Percentiles rank a stretch among this genome's conserved stretches.
These are phyloP conservation scores for Lithobates pipiens DNA, from an alignment of 2,797 vertebrate species.

Conservation along the genomic window DNA sequence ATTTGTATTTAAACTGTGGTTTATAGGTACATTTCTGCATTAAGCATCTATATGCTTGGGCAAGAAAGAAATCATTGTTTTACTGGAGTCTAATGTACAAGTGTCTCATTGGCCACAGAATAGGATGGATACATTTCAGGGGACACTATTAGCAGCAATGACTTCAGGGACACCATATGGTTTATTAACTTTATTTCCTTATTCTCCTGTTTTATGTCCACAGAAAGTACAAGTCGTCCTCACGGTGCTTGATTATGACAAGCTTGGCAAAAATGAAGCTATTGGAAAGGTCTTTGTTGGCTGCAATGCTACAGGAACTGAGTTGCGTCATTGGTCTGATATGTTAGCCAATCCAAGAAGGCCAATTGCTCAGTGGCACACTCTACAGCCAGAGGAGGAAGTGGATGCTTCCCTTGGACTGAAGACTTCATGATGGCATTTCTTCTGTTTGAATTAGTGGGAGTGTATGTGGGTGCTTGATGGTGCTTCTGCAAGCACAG, in stretches of 20 bases:
- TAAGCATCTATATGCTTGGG: too few species aligned
- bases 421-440: conserved; percentile 76
- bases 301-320: conserved; percentile 83
- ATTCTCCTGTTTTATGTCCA: conserved; percentile 3
- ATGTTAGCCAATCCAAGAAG: conserved; percentile 90
- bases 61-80: too few species aligned
- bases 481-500: conserved; percentile 46
- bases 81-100: too few species aligned
- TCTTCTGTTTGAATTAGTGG: conserved; percentile 40
- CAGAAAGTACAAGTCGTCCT: conserved; percentile 93
- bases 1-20: too few species aligned
- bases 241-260: conserved; percentile 90
- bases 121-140: too few species aligned
- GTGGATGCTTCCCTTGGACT: conserved; percentile 80
- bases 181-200: not conserved
- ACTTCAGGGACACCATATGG: not conserved
- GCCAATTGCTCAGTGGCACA: conserved; percentile 92
- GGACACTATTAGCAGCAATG: not conserved
- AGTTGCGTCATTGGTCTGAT: conserved; percentile 90
- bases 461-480: conserved; percentile 59
- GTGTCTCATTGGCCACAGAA: too few species aligned
- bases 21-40: too few species aligned
- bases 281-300: conserved; percentile 90
- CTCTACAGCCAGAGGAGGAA: conserved; percentile 85
- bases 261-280: conserved; percentile 90